Evolutionary conservation across 2,888 invertebrate genomes (phyloP).

Genomic region (Hydropsyche betteni): DNA sequence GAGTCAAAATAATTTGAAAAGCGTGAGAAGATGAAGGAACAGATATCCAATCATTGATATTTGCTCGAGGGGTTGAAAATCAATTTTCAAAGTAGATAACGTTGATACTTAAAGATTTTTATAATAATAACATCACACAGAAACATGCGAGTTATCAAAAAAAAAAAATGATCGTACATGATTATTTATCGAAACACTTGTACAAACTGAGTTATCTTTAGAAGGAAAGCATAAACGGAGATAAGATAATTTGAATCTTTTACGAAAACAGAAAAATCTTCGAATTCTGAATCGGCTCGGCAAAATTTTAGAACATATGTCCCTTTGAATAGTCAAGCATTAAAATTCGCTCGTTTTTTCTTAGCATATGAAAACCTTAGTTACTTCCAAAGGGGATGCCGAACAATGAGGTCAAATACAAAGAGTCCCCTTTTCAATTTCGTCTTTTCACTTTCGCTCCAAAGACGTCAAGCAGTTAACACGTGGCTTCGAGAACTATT

Average conservation of each 20-base stretch:
- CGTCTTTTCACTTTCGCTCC: slow-evolving; percentile 38
- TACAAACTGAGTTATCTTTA: too few species aligned
- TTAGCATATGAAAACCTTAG: neutral
- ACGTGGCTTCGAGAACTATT: slow-evolving; percentile 44
- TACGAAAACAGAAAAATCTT: neutral
- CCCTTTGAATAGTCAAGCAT: neutral
- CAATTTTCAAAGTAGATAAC: slow-evolving; percentile 1
- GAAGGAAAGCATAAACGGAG: too few species aligned
- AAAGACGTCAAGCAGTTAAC: slow-evolving; percentile 50
- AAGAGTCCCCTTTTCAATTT: slow-evolving; percentile 25
- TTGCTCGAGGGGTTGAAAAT: slow-evolving; percentile 3
- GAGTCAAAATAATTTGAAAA: neutral
- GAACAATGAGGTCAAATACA: slow-evolving; percentile 32
- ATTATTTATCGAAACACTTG: too few species aligned
- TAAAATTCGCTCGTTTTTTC: slow-evolving; percentile 11
- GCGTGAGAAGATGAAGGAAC: slow-evolving; percentile 11
- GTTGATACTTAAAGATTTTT: neutral
- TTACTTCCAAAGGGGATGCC: slow-evolving; percentile 32
- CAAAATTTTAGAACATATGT: slow-evolving; percentile 2
- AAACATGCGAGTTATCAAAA: neutral
- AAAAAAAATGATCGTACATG: neutral
- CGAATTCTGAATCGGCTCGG: too few species aligned
- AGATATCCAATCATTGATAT: slow-evolving; percentile 3
- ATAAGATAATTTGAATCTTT: neutral
- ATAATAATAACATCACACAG: too few species aligned